These are phyloP conservation scores for Decapterus maruadsi DNA, from an alignment of 2,797 vertebrate species.

Conservation along the genomic window DNA sequence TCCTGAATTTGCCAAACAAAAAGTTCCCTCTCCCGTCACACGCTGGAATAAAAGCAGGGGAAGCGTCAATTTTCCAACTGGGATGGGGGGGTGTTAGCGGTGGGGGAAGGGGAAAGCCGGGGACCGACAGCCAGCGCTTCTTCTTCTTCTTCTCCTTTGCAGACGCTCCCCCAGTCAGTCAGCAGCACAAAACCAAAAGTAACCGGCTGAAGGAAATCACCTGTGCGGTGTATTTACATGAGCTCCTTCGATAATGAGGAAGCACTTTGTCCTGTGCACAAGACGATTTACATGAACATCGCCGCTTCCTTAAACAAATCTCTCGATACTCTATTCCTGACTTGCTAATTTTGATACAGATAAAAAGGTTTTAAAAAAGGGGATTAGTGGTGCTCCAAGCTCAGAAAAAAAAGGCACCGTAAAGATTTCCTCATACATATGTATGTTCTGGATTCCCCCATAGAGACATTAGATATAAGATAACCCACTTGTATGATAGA, in stretches of 20 bases:
- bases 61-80: constrained; percentile 48
- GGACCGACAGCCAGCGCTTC: neutral
- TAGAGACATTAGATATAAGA: neutral
- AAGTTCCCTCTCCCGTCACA: constrained; percentile 55
- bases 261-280: neutral
- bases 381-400: neutral
- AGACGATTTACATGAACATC: neutral
- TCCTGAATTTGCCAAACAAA: constrained; percentile 68
- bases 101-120: constrained; percentile 10
- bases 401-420: neutral
- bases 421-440: neutral
- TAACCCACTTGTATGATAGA: neutral
- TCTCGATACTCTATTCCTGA: neutral
- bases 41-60: constrained; percentile 45
- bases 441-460: neutral
- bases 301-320: neutral
- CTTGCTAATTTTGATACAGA: neutral
- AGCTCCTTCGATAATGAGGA: constrained; percentile 2
- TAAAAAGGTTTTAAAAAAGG: too few species aligned
- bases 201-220: constrained; percentile 32
- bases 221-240: constrained; percentile 3
- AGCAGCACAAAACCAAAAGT: constrained; percentile 12
- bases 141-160: constrained; percentile 6
- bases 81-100: neutral
- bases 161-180: neutral